Evolutionary conservation across 2,797 vertebrate genomes (phyloP).

Genomic region (Scolopax rusticola): DNA sequence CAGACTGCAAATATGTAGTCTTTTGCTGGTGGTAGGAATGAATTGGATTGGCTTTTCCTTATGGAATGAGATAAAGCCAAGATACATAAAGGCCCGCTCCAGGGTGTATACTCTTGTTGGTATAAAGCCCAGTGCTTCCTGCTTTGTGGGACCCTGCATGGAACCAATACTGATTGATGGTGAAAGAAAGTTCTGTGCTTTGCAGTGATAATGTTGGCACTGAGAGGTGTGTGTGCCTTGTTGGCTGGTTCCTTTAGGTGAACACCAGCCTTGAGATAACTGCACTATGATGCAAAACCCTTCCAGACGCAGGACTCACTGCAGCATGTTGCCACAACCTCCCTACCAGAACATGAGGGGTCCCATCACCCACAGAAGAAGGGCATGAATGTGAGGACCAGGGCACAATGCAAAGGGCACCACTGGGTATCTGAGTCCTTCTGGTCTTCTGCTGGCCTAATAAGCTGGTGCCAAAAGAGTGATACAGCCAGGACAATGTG

Average conservation of each 20-base stretch:
- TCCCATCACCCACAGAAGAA: neutral
- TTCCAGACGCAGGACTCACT: neutral
- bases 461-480: neutral
- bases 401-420: neutral
- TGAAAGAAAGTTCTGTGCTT: neutral
- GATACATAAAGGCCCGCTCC: neutral
- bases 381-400: neutral
- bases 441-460: neutral
- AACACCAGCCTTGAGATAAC: neutral
- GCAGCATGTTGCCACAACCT: neutral
- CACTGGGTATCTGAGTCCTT: neutral
- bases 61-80: neutral
- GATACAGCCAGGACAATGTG: neutral
- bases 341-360: neutral
- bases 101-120: rapidly evolving
- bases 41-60: neutral
- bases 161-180: neutral
- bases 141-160: neutral
- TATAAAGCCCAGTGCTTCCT: neutral
- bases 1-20: neutral
- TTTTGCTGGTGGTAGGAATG: neutral
- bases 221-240: neutral
- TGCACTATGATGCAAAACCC: neutral
- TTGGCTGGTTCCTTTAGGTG: neutral
- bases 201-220: neutral